These are phyloP conservation scores for Xiphias gladius DNA, from an alignment of 2,113 vertebrate genomes.

Conservation along the genomic window DNA sequence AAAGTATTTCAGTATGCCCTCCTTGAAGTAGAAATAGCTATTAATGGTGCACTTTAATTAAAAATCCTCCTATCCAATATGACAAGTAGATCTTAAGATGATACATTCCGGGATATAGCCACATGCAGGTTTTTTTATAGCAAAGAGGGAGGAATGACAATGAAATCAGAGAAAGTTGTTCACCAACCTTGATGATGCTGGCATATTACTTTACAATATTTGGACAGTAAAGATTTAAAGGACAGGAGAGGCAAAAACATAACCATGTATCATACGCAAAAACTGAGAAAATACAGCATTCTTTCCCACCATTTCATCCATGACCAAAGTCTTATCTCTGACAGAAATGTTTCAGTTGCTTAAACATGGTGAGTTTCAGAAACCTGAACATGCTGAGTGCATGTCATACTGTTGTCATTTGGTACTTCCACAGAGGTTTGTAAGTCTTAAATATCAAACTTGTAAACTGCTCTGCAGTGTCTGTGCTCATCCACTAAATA, in stretches of 20 bases:
- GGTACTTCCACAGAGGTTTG: not conserved
- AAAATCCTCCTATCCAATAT: not conserved
- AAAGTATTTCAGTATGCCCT: not conserved
- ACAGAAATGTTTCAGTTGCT: not conserved
- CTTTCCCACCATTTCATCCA: not conserved
- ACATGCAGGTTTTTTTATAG: not conserved
- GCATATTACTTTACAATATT: not conserved
- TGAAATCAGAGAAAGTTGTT: not conserved
- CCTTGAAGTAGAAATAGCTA: not conserved
- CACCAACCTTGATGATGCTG: not conserved
- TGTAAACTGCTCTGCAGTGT: not conserved
- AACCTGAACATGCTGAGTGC: not conserved
- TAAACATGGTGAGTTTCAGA: not conserved
- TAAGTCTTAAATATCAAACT: not conserved
- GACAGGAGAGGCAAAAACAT: not conserved
- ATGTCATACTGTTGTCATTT: not conserved
- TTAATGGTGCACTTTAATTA: not conserved
- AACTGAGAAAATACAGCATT: not conserved
- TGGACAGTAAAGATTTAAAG: not conserved
- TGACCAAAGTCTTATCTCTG: not conserved
- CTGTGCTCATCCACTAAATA: not conserved
- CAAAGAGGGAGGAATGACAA: not conserved
- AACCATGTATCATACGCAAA: not conserved
- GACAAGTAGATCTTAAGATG: not conserved
- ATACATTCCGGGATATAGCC: not conserved